Conservation (phyloP, 2,797 vertebrate species). For the Vespertilio murinus region DNA sequence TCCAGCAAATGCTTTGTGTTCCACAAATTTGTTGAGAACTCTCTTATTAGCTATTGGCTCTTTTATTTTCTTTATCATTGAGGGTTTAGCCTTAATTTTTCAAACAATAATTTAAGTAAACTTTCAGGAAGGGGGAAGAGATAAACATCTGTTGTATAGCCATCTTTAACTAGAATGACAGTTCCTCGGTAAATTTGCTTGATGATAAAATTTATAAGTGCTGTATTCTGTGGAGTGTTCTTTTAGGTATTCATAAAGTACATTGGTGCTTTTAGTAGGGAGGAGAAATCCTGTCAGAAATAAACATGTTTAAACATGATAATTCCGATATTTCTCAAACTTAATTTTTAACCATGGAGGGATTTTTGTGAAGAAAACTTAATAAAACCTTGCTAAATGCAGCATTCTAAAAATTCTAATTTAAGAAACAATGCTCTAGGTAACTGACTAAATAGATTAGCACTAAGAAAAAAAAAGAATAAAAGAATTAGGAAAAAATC, state of each 20-base stretch:
- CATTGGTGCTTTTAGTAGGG: background rate
- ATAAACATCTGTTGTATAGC: background rate
- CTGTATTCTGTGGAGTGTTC: background rate
- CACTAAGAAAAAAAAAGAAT: background rate
- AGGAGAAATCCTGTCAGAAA: background rate
- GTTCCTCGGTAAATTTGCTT: background rate
- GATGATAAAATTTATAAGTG: background rate
- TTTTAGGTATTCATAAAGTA: background rate
- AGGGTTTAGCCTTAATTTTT: background rate
- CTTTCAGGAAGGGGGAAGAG: background rate
- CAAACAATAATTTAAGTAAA: background rate
- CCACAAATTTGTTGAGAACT: background rate
- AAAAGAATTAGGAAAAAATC: background rate
- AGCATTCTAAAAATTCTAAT: background rate
- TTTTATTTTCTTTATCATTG: background rate
- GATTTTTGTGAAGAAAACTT: background rate
- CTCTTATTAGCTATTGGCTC: background rate
- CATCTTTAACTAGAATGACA: background rate
- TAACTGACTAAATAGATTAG: background rate
- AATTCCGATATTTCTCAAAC: background rate
- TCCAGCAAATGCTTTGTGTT: background rate
- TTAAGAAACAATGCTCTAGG: background rate
- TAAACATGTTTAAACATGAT: background rate
- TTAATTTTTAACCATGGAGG: background rate
- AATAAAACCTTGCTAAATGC: background rate